phyloP scores from a whole-genome alignment of 1,140 invertebrate species.

The Ylistrum balloti region DNA sequence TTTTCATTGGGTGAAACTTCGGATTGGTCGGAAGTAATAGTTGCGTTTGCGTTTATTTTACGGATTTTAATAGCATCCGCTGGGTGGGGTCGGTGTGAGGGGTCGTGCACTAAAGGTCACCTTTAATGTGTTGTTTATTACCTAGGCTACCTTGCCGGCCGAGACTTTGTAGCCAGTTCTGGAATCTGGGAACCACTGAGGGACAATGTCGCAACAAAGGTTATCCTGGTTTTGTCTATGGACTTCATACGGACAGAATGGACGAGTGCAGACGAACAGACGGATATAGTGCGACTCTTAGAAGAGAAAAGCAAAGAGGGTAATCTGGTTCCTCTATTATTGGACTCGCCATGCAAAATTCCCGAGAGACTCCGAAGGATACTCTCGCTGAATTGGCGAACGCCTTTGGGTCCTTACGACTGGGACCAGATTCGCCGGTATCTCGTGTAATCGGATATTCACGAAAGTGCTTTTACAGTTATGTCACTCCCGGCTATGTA shows the following conservation, averaged over 20 bases:
- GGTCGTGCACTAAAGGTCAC: too few relatives aligned
- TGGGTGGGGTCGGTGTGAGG: too few relatives aligned
- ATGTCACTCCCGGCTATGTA: neutral
- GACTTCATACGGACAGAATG: neutral
- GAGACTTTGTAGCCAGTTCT: neutral
- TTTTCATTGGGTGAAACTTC: too few relatives aligned
- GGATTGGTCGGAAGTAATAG: too few relatives aligned
- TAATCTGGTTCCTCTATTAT: neutral
- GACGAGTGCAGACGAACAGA: neutral
- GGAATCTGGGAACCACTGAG: conserved; percentile 8
- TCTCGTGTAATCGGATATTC: neutral
- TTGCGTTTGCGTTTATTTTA: too few relatives aligned
- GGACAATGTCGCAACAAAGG: neutral
- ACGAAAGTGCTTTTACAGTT: neutral
- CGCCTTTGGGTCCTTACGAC: neutral
- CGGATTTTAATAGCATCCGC: too few relatives aligned
- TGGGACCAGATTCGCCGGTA: neutral
- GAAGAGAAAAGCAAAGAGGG: neutral
- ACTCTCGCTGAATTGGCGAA: neutral
- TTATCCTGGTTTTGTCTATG: neutral
- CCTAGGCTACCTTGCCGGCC: neutral
- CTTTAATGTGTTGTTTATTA: neutral
- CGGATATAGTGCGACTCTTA: neutral
- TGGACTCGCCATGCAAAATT: neutral
- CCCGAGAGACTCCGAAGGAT: conserved; percentile 20